Evolutionary conservation across 37 sponge, comb jelly and placozoan genomes (phyloP), one percentile per base, ranked within the genome.

Genomic region (Diacarnus erythraeanus): DNA sequence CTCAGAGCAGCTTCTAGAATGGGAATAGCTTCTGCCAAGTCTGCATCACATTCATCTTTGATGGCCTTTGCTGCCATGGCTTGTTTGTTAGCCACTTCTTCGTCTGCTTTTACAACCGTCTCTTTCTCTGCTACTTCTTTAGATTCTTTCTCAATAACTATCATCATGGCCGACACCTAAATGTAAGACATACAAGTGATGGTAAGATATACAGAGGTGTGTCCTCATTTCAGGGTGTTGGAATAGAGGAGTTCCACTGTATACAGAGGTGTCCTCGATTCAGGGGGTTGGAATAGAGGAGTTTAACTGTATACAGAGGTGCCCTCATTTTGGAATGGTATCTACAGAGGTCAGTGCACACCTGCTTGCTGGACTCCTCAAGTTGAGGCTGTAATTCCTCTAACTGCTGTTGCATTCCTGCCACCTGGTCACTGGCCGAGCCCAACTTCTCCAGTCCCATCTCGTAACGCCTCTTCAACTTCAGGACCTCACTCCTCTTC

Each of bases 1-100:
- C 87, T 77, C 6, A 97, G 82, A 26, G 98, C 98, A 60, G 98
- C 74, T 44, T 97, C 91, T 44, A 97, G 85, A 36, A 97, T 91
- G 38, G 98, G 98, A 22, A 97, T 88, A 41, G 98, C 98, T 58
- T 83, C 94, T 22, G 98, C 95, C 40, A 97, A 80, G 72, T 97
- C 98, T 72, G 95, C 88, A 72, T 97, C 98, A 77, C 98, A 97
- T 79, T 97, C 98, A 38, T 97, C 95, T 75, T 97, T 97, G 77
- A 97, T 97, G 66, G 93, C 95, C 66, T 95, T 87, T 64, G 98
- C 98, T 26, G 87, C 95, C 70, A 78, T 90, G 43, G 98, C 98
- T 57, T 97, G 98, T 74, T 97, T 74, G 64, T 97, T 97, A 43
- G 98, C 98, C 27, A 95, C 94, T 1, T 87, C 91, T 44, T 97